phyloP scores from a whole-genome alignment of 2,113 vertebrate genomes.

The Anoura caudifer region DNA sequence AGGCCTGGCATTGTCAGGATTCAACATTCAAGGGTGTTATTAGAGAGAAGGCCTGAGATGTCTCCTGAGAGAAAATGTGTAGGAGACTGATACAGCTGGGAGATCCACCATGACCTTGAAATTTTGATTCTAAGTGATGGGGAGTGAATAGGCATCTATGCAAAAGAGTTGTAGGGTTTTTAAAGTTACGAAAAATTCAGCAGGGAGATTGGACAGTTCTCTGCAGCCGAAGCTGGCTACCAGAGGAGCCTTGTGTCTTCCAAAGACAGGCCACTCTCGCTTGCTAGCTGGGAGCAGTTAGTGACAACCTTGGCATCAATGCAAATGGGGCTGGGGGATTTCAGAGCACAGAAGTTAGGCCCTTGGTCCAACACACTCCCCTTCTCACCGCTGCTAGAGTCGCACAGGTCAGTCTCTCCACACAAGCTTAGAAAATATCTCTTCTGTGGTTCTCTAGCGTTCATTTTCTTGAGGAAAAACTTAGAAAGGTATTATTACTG shows the following conservation, averaged over 20 bases:
- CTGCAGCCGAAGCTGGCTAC: background rate
- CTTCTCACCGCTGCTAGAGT: background rate
- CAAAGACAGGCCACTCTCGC: background rate
- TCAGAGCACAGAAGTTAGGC: background rate
- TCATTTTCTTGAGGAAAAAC: background rate
- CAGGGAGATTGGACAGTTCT: background rate
- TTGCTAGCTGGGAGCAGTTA: background rate
- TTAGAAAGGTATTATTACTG: background rate
- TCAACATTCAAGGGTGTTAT: background rate
- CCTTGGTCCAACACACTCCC: background rate
- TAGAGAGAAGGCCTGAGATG: background rate
- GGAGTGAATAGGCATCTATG: background rate
- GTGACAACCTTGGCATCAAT: background rate
- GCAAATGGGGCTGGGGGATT: background rate
- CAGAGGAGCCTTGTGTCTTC: background rate
- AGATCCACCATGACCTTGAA: background rate
- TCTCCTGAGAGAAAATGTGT: background rate
- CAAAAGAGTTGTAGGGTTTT: background rate
- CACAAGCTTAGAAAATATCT: rapidly evolving
- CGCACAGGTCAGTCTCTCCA: background rate
- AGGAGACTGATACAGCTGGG: background rate
- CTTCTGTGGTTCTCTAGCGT: background rate
- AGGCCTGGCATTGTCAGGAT: background rate
- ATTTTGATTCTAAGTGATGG: background rate
- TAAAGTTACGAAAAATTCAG: background rate